Base-by-base conservation (phyloP, 2,888 invertebrate species). In the Trichopoda pennipes region DNA sequence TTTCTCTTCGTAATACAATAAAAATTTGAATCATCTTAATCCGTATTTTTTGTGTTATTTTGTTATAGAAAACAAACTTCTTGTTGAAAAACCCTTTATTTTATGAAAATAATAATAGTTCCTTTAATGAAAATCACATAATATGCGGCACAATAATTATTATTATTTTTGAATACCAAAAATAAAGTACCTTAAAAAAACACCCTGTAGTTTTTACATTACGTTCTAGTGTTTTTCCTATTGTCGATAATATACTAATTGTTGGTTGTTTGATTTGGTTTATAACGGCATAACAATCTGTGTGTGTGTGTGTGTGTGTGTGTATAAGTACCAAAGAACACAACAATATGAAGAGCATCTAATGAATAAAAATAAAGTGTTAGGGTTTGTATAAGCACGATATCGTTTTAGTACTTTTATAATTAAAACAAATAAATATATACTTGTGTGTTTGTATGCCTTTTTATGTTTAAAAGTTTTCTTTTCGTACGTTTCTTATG, bases 351-450 rank as follows among this genome's bases (percentile, higher is more conserved):
- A 51, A 53, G 35, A 17, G 2, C 56, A 16, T 19, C 35, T 69
- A 69, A 69, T 77, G 47, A 61, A 63, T 69, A 32, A 68, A 55
- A 44, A 69, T 70, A 17, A 69, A 77, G 61, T 69, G 77, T 63
- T 69, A 38, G 47, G 56, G 55, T 56, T 69, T 51, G 63, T 70
- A 21, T 21, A 14, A 68, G 68, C 68, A 60, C 38, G 53, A 49
- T 75, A 60, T 51, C 49, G 19, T 51, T 76, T 58, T 44, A 42
- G 23, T 72, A 17, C 19, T 51, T 53, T 61, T 44, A 28, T 68
- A 68, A 68, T 51, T 60, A 76, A 68, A 76, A 53, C 28, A 17
- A 38, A n/a, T n/a, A 28, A 2, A 4, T 28, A 3, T 3, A 28
- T 28, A 28, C 2, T 28, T 58, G n/a, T 61, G 19, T 44, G 16